Evolutionary conservation across 2,113 vertebrate genomes (phyloP), one percentile per base, ranked within the genome.

Genomic region (Prietella phreatophila): DNA sequence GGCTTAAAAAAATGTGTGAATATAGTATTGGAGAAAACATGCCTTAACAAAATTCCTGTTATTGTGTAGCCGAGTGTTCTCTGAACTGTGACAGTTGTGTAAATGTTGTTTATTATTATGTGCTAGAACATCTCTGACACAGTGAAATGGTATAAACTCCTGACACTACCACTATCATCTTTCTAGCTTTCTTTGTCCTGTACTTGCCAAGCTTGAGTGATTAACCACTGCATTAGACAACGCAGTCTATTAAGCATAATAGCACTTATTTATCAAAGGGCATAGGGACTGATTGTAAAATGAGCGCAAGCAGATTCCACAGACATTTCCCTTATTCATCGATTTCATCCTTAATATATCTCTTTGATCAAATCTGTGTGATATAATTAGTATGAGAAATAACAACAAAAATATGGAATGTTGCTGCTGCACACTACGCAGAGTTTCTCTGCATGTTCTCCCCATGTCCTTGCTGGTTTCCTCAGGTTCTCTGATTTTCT

Each of bases 101-200:
- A 60, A 56, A 10, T 53, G 53, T 87, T 69, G 86, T 73, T 71
- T 83, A 69, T 55, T 58, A 60, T 79, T 79, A 75, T 79, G 15
- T 50, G 56, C 56, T 78, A 50, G 25, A 9, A 47, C 9, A 42
- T 42, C 33, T 42, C 33, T 39, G 33, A 39, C 27, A 63, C 8
- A 33, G 17, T 63, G 27, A 9, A 47, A 9, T 27, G 0, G n/a
- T 17, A 60, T 17, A 36, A 56, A 75, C 36, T 36, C 33, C 17
- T 73, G 36, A 73, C 7, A 4, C 33, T 33, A 25, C 25, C 9
- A 30, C 19, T 47, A 3, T 78, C 36, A 4, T 39, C 71, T 85
- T 58, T 60, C 67, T 60, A 11, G 30, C n/a, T 13, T 69, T 84
- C 36, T 85, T 85, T 19, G 17, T 85, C 9, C 14, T 79, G 33